Base-by-base conservation (phyloP, 2,797 vertebrate genomes). In the Coregonus sp. region DNA sequence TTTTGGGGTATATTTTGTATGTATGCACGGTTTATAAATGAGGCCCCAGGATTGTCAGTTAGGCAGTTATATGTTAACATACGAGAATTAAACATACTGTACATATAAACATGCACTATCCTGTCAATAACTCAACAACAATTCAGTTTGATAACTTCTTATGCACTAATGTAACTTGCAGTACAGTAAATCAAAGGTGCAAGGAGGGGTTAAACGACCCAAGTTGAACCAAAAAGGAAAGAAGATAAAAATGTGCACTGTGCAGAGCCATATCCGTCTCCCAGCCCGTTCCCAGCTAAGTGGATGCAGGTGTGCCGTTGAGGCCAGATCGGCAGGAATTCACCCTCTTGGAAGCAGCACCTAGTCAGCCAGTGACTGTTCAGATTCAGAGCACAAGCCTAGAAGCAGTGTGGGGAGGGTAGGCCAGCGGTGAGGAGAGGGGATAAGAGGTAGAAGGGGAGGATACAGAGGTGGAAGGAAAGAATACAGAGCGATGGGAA, bases 161-260 rank as follows among this genome's bases (percentile, higher is more conserved):
- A 73, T 75, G 75, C 87, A 84, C 70, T 0, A 35, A 77, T 29
- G 71, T 80, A 82, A 12, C 47, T 80, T 79, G 78, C 1, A 2
- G 54, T 15, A 50, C 25, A 73, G 51, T 59, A 74, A 70, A 70
- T 14, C 63, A 84, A 80, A 80, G 69, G 14, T 59, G 29, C 11
- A 25, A 20, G 35, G 20, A 40, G 16, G 18, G 14, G 76, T 33
- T 15, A 61, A 76, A 52, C 20, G 25, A 37, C 11, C 70, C 6
- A 29, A 63, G 14, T 70, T 77, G 25, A 86, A 76, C 31, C 18
- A 78, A 87, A 73, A 54, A 71, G 71, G 16, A 18, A 73, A 66
- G 29, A 29, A 74, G 51, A 52, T 11, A 65, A 25, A 74, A 47
- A 37, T 52, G 5, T 33, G 56, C 69, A 29, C 66, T 79, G 51